Evolutionary conservation across 2,888 invertebrate species (phyloP).

Genomic region (Xestobium rufovillosum): DNA sequence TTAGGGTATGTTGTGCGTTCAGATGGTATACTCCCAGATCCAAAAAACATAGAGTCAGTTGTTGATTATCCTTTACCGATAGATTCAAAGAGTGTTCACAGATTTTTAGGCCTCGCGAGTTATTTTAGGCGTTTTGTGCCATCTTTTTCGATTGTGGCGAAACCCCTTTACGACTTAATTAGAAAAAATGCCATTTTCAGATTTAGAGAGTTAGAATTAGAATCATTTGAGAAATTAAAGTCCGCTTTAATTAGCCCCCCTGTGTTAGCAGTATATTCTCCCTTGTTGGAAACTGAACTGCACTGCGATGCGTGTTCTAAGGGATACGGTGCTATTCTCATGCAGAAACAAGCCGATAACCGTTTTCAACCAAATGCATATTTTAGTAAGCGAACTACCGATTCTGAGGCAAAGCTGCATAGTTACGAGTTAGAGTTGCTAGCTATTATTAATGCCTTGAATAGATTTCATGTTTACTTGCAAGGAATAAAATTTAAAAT

Average conservation of each 20-base stretch:
- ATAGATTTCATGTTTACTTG: slow-evolving; percentile 29
- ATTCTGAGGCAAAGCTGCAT: slow-evolving; percentile 29
- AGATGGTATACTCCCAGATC: slow-evolving; percentile 18
- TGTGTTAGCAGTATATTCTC: slow-evolving; percentile 30
- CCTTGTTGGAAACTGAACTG: no score
- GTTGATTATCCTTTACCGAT: slow-evolving; percentile 24
- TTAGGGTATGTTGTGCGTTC: slow-evolving; percentile 25
- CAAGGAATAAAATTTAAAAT: slow-evolving; percentile 29
- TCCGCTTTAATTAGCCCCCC: slow-evolving; percentile 21
- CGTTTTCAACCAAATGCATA: slow-evolving; percentile 31
- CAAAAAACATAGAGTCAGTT: slow-evolving; percentile 16
- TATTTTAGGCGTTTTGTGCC: slow-evolving; percentile 29
- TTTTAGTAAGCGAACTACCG: slow-evolving; percentile 31
- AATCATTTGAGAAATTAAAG: slow-evolving; percentile 24
- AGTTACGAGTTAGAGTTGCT: slow-evolving; percentile 33
- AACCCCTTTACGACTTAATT: slow-evolving; percentile 25
- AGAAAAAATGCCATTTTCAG: slow-evolving; percentile 22
- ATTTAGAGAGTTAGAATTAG: slow-evolving; percentile 23
- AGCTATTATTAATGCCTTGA: slow-evolving; percentile 26
- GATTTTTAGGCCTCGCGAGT: slow-evolving; percentile 27
- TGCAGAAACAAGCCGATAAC: slow-evolving; percentile 29
- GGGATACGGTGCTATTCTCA: slow-evolving; percentile 30
- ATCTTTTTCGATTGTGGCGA: slow-evolving; percentile 25
- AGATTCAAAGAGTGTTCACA: slow-evolving; percentile 21
- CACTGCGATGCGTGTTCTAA: slow-evolving; percentile 33